Percentiles rank a stretch among this genome's conserved stretches.
phyloP scores from a whole-genome alignment of 2,113 vertebrate species.

The Nycticryphes semicollaris region DNA sequence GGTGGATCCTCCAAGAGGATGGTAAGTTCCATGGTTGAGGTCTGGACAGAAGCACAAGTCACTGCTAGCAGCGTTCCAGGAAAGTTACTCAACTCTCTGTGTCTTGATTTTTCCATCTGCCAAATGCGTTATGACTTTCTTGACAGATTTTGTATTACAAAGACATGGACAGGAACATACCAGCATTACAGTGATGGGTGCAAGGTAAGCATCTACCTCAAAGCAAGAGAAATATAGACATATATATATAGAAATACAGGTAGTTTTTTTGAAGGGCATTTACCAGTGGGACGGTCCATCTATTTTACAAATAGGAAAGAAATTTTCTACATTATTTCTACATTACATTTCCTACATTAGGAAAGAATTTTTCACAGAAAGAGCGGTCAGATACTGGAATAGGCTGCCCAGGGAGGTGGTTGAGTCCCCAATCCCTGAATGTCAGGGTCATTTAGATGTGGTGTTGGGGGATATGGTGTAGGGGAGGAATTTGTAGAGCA shows the following conservation, averaged over 20 bases:
- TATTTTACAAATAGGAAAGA: background rate
- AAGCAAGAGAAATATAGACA: background rate
- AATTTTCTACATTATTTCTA: too few species aligned
- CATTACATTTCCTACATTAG: too few species aligned
- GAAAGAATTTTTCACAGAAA: too few species aligned
- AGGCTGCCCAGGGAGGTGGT: too few species aligned
- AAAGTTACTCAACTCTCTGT: background rate
- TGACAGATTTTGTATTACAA: background rate
- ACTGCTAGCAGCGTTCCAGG: background rate
- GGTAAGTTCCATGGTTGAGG: fast-evolving
- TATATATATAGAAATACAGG: background rate
- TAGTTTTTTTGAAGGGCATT: background rate
- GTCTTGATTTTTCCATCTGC: background rate
- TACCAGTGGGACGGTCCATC: background rate
- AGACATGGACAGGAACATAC: background rate
- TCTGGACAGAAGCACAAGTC: background rate
- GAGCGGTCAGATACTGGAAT: too few species aligned
- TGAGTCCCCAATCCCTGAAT: too few species aligned
- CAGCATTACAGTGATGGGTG: background rate
- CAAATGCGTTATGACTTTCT: background rate
- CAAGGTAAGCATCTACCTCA: background rate
- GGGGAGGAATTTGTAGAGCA: too few species aligned
- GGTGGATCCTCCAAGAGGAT: background rate
- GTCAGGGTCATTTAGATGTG: too few species aligned
- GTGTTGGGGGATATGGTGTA: too few species aligned